Evolutionary conservation across 2,797 vertebrate species (phyloP), one percentile per base, ranked within the genome.

Genomic region (Vultur gryphus): DNA sequence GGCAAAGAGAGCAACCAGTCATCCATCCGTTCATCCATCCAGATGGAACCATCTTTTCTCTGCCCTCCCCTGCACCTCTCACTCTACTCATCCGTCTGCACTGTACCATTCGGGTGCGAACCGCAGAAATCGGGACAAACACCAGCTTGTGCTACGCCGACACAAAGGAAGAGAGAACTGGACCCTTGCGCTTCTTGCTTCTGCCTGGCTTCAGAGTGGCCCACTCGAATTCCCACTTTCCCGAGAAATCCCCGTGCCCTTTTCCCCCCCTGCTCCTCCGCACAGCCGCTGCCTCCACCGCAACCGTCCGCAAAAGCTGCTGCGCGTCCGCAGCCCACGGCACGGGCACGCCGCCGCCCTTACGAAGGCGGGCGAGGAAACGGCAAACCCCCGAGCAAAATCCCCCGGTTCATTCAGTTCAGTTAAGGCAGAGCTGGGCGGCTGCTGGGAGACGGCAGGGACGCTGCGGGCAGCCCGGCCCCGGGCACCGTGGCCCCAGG

Each of bases 391-490:
- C 67, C 1, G 10, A 24, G 41, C 3, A 23, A 6, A 23, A 10
- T 4, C 8, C 13, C 41, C 18, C 4, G 2, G 18, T 6, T 5
- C 0, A 0, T 6, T 8, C 0, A 1, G 37, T 37, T 37, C 37
- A 37, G 37, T 37, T 37, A 37, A 37, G 66, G 48, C 24, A 1
- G 43, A 61, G 87, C 43, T 28, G 48, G 44, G 3, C 3, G 35
- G n/a, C 19, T 15, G 58, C 52, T 10, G 0, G 1, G 76, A 35
- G 46, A 10, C 5, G 5, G 39, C 5, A 3, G 41, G 31, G 48
- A 18, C 11, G 11, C 35, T 20, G 44, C 1, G 20, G 82, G 67
- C 5, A 1, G 49, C 44, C 59, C 84, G 17, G 46, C 5, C 13
- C 51, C n/a, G 41, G 51, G 75, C 37, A 9, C 37, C 37, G 37